Base-by-base conservation (phyloP, 2,113 vertebrate genomes). In the Cyprinodon variegatus region DNA sequence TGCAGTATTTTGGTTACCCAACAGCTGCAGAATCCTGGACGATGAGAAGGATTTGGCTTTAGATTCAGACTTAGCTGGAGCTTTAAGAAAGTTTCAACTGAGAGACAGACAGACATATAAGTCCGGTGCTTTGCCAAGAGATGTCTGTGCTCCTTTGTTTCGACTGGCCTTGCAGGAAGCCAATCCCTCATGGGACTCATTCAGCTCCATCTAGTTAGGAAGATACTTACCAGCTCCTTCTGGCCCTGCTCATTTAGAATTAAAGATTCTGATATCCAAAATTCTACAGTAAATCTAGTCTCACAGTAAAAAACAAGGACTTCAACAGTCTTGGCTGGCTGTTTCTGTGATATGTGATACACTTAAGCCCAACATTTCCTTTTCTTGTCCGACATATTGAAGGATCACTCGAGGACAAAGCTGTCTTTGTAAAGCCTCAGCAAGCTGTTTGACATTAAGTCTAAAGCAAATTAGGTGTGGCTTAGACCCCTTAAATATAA, bases 141-240 rank as follows among this genome's bases (percentile, higher is more conserved):
- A 84, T 90, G 82, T 92, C 92, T 90, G 83, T 88, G 76, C 84
- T 81, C 79, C 78, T 91, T 92, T 92, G 90, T 92, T 91, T 81
- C 83, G 81, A 67, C 77, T 86, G 75, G 85, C 85, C 84, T 78
- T 83, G 83, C 87, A 91, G 89, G 88, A 91, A 92, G 90, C 85
- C 86, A 81, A 84, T 80, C 43, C 74, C 91, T 89, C 90, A 81
- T 86, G 89, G 86, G 91, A 85, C 82, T 85, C 73, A 41, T 89
- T 91, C 90, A 89, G 89, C 84, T 88, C 68, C 64, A 70, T 70
- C 75, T 83, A 70, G 84, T 67, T 75, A 79, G 61, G 83, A 72
- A 70, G 45, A 78, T 82, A 85, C 66, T 74, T 68, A 87, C 72
- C 73, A 83, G 77, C 45, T 81, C 79, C 83, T 89, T 77, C 78